Base-by-base conservation (phyloP, 1,140 invertebrate species). In the Magallana angulata region DNA sequence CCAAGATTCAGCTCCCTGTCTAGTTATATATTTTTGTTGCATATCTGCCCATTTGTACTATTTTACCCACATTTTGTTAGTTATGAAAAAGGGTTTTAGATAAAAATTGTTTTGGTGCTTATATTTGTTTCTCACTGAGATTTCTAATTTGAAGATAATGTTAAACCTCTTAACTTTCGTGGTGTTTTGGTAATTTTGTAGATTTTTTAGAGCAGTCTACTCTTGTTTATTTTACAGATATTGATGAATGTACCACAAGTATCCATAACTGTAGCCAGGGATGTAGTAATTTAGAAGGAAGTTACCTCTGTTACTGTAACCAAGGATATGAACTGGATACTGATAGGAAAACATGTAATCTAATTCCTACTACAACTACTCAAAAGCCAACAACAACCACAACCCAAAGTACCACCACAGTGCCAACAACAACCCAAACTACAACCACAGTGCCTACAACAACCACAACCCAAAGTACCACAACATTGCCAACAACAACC, bases 201-300 rank as follows among this genome's bases (percentile, higher is more conserved):
- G 36, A 48, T 80, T 14, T 82, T 82, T 57, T 80, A 80, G 4
- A 58, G 57, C 81, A 57, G 6, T 8, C 36, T 6, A 57, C 7
- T 11, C 2, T 36, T 7, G 5, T 84, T 48, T n/a, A 36, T 84
- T 84, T 96, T 87, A 48, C 36, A 87, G 91, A 92, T 84, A 76
- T 91, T 1, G 81, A 93, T 85, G 92, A 92, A 82, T 93, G 92
- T 85, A 24, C 89, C 18, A 68, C n/a, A 16, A 56, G 12, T 14
- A 86, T 85, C 36, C 62, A 76, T 36, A 82, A 59, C 11, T 93
- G 93, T 89, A 85, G 90, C 48, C 91, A 93, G 24, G 87, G 9
- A 7, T 94, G 93, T 89, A 88, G 60, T 8, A 94, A 94, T 90
- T 90, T 85, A 6, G 56, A 84, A 24, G 93, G 93, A 16, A 88